Evolutionary conservation across 2,797 vertebrate species (phyloP).

Genomic region (Falco naumanni): DNA sequence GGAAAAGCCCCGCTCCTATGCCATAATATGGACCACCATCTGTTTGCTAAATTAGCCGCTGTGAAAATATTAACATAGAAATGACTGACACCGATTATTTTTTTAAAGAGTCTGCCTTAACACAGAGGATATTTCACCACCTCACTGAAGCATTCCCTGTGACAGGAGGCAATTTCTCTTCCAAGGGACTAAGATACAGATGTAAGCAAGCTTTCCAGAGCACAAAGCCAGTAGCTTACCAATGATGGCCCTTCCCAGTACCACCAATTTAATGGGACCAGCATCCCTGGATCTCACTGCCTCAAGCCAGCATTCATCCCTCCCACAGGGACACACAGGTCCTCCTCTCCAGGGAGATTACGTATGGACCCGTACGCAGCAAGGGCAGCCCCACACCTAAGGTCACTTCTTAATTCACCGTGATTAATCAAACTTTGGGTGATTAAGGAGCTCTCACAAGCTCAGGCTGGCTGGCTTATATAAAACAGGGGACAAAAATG

Average conservation of each 20-base stretch:
- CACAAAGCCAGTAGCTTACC: neutral
- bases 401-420: neutral
- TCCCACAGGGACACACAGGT: rapidly evolving
- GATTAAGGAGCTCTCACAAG: neutral
- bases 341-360: neutral
- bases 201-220: neutral
- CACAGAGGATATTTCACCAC: neutral
- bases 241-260: neutral
- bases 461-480: neutral
- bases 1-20: slow-evolving; percentile 50
- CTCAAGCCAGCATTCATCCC: neutral
- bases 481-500: neutral
- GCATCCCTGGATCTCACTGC: neutral
- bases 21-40: slow-evolving; percentile 68
- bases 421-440: neutral
- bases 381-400: neutral
- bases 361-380: rapidly evolving
- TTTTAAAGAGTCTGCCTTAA: neutral
- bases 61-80: slow-evolving; percentile 68
- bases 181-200: neutral
- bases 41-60: slow-evolving; percentile 66
- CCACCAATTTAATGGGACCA: neutral
- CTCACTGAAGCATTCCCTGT: neutral
- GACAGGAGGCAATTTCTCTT: neutral
- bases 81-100: slow-evolving; percentile 30